Evolutionary conservation across 2,113 vertebrate genomes (phyloP).

Genomic region (Dicerorhinus sumatrensis): DNA sequence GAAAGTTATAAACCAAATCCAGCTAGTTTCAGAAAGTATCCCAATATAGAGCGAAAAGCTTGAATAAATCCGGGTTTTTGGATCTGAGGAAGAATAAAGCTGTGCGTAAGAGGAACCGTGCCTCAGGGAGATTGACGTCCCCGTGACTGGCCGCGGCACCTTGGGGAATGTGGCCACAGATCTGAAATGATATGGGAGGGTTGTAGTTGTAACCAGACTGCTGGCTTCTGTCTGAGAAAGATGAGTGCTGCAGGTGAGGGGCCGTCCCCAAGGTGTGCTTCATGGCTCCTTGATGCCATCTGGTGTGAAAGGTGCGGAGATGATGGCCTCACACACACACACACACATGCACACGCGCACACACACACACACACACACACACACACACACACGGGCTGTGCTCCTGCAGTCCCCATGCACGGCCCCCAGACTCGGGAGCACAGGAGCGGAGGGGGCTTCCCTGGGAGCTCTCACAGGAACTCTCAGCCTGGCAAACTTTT

Average conservation of each 20-base stretch:
- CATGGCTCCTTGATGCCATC: background rate
- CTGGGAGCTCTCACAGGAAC: background rate
- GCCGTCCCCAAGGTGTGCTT: too few relatives aligned
- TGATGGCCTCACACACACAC: too few relatives aligned
- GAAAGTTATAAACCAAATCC: background rate
- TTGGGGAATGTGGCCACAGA: rapidly evolving
- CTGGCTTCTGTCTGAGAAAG: background rate
- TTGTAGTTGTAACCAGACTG: too few relatives aligned
- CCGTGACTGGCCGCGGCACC: rapidly evolving
- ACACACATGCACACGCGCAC: too few relatives aligned
- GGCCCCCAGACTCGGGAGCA: too few relatives aligned
- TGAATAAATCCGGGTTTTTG: too few relatives aligned
- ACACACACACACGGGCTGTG: background rate
- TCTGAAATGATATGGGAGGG: background rate
- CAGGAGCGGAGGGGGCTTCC: background rate
- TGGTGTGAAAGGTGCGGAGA: background rate
- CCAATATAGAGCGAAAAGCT: background rate
- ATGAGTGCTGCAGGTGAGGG: rapidly evolving
- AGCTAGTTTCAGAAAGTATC: background rate
- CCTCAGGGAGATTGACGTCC: background rate
- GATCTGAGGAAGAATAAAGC: background rate
- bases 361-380: too few relatives aligned
- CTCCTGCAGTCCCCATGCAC: rapidly evolving
- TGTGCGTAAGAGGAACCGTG: background rate
- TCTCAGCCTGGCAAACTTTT: background rate